phyloP scores from a whole-genome alignment of 2,113 vertebrate species.

The Chaetops frenatus region DNA sequence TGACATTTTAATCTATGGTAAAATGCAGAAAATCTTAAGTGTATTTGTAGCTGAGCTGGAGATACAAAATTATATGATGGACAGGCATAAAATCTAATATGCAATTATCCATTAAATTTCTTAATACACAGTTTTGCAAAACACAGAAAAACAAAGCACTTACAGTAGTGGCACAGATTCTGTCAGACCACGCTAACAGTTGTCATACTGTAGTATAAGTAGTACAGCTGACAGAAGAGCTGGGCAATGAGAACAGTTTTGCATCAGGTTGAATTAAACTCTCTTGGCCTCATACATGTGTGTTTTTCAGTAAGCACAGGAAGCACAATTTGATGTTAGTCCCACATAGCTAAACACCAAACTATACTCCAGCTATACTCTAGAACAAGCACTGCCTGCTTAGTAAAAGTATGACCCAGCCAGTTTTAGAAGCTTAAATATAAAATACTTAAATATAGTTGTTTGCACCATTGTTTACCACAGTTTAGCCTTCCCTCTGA shows the following conservation, averaged over 20 bases:
- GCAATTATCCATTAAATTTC: neutral
- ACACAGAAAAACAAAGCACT: neutral
- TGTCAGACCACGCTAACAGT: neutral
- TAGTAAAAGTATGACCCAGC: neutral
- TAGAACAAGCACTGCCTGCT: neutral
- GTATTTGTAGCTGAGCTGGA: neutral
- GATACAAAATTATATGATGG: neutral
- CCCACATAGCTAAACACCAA: neutral
- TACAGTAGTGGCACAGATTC: neutral
- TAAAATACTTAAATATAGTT: too few relatives aligned
- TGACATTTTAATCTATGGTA: neutral
- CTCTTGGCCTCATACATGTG: neutral
- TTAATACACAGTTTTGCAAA: neutral
- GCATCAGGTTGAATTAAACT: neutral
- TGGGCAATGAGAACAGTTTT: neutral
- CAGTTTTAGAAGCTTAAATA: neutral
- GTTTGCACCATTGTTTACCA: neutral
- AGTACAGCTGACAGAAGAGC: neutral
- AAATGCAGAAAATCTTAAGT: neutral
- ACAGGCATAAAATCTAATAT: neutral
- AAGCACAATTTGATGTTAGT: neutral
- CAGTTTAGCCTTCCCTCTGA: neutral
- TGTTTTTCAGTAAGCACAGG: neutral
- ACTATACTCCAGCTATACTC: neutral
- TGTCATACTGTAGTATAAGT: neutral